Evolutionary conservation across 2,888 invertebrate genomes (phyloP), one percentile per base, ranked within the genome.

Genomic region (Phengaris alcon): DNA sequence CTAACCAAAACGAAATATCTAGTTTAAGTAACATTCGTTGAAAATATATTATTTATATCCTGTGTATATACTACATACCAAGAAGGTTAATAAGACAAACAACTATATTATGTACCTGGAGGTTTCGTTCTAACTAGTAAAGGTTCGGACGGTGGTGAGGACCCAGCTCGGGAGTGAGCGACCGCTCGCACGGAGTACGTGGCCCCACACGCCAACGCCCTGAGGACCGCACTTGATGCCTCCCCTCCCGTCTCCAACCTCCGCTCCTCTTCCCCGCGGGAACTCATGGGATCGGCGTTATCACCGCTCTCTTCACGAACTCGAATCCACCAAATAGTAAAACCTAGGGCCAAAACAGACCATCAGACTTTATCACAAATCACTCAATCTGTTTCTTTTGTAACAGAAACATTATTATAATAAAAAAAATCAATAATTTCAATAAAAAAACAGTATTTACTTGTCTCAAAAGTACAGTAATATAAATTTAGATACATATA

Each of bases 321-420:
- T 0, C 93, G 90, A 2, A 88, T 78, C 93, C 93, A 93, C 87
- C 87, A 89, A 74, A 93, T 89, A 52, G 93, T 90, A 74, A 86
- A 93, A 74, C 92, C 92, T 92, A 75, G 10, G 15, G 10, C 22
- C 3, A 22, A 57, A 15, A 59, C n/a, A 13, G 22, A 59, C 22
- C 59, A 22, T 10, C 22, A 4, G 7, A 22, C 8, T 55, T 7
- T n/a, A 13, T 55, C n/a, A n/a, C 55, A 6, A 48, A 7, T 55
- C 7, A 2, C 1, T 13, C n/a, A 55, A 13, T 13, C 35, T 35
- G 4, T 35, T 35, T 35, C 3, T 35, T 35, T 35, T 35, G 1
- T 2, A 35, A 35, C 35, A 35, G 35, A 35, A 35, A 35, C 0
- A 35, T 35, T 2, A 35, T 35, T 35, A 35, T 35, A 35, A 35